These are phyloP conservation scores for Zoroaster sp. DNA, from an alignment of 53 echinoderm and acorn worm species.

Conservation along the genomic window DNA sequence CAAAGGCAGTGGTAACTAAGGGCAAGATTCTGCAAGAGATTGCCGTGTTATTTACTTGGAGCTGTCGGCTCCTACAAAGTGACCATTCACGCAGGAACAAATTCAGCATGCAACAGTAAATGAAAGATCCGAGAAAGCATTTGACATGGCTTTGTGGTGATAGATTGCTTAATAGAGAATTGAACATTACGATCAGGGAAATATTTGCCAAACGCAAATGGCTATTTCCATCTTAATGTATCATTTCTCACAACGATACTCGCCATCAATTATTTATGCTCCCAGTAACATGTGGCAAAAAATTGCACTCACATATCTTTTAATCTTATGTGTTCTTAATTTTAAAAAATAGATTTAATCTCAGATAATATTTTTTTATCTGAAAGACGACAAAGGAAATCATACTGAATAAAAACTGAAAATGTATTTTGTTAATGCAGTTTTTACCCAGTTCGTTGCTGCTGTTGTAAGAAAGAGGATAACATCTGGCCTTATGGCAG, in stretches of 20 bases:
- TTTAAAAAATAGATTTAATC: too few species aligned
- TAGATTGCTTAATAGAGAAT: not conserved
- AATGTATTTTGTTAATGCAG: too few species aligned
- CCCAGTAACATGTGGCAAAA: not conserved
- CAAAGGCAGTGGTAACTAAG: conserved; percentile 43
- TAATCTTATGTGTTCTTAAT: too few species aligned
- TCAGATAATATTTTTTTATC: too few species aligned
- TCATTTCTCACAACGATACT: not conserved
- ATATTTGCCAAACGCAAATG: not conserved
- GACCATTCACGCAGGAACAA: conserved; percentile 16
- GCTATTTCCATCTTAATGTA: not conserved
- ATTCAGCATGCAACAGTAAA: conserved; percentile 59
- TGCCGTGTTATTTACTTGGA: conserved; percentile 46
- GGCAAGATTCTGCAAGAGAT: conserved; percentile 48
- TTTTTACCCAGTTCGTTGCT: too few species aligned
- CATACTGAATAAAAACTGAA: too few species aligned
- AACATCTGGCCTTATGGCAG: too few species aligned
- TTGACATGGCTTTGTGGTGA: conserved; percentile 23
- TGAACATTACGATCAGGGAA: not conserved
- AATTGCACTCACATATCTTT: too few species aligned
- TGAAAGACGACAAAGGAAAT: too few species aligned
- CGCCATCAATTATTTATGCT: conserved; percentile 6
- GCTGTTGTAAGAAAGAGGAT: too few species aligned
- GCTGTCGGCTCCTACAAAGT: conserved; percentile 39
- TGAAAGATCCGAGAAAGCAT: conserved; percentile 43